Percentiles rank a stretch among this genome's conserved stretches.
These are phyloP conservation scores for Psix sp. DNA, from an alignment of 1,140 invertebrate species.

Conservation along the genomic window DNA sequence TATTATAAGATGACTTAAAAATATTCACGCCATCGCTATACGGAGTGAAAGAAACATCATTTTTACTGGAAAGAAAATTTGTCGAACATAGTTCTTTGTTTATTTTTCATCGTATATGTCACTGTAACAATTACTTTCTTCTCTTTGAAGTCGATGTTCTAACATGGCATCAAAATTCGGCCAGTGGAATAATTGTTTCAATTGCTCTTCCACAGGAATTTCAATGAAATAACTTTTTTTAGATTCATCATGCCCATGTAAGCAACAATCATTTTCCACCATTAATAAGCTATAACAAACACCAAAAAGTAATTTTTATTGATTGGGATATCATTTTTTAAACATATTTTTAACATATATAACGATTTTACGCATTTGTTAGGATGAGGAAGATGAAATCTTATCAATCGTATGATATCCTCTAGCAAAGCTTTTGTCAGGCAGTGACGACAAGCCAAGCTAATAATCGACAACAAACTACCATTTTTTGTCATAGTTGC, in stretches of 20 bases:
- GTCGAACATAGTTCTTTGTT: conserved; percentile 12
- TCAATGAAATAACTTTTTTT: conserved; percentile 23
- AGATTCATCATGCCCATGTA: not conserved
- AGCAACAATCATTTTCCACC: conserved; percentile 2
- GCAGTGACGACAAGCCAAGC: no score
- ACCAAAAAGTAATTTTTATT: conserved; percentile 24
- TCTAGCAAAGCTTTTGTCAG: no score
- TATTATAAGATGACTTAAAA: not conserved
- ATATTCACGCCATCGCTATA: not conserved
- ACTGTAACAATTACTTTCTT: not conserved
- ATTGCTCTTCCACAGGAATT: conserved; percentile 13
- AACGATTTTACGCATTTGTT: conserved; percentile 18
- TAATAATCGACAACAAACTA: no score
- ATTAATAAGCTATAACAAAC: conserved; percentile 4
- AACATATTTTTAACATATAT: conserved; percentile 17
- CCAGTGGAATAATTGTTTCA: conserved; percentile 9
- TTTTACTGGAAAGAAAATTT: conserved; percentile 16
- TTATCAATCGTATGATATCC: conserved; percentile 10
- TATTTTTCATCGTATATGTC: conserved; percentile 36
- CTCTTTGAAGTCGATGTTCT: conserved; percentile 1
- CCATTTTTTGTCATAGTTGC: no score
- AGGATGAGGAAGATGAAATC: conserved; percentile 14
- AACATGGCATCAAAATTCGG: conserved; percentile 16
- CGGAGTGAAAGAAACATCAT: conserved; percentile 3
- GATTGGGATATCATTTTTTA: conserved; percentile 11